Conservation (phyloP, 2,888 invertebrate species). For the Harpalus rufipes region DNA sequence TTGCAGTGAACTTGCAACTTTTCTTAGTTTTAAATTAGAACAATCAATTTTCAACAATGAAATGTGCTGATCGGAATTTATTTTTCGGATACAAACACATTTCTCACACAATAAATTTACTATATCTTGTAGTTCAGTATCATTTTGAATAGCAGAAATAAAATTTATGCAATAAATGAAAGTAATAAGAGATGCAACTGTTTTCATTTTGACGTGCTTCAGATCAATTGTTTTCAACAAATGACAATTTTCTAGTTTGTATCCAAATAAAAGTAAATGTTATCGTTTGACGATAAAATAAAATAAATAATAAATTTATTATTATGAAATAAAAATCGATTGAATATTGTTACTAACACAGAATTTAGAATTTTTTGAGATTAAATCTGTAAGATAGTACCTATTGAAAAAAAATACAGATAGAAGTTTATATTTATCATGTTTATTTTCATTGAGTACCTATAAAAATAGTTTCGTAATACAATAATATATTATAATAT, state of each 20-base stretch:
- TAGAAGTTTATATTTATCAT: not conserved
- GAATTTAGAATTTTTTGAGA: not conserved
- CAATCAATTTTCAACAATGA: not conserved
- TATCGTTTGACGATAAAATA: not conserved
- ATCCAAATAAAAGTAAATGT: not conserved
- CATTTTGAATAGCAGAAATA: not conserved
- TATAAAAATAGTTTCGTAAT: not conserved
- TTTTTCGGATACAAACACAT: not conserved
- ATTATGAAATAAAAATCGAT: not conserved
- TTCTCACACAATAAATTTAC: not conserved
- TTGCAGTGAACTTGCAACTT: not conserved
- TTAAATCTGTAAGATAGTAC: not conserved
- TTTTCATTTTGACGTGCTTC: not conserved
- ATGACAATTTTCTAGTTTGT: not conserved
- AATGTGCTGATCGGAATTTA: not conserved
- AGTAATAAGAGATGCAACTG: not conserved
- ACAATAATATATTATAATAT: no score
- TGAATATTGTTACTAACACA: not conserved
- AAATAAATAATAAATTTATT: not conserved
- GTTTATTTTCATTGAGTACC: not conserved
- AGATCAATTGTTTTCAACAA: not conserved
- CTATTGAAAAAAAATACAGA: not conserved
- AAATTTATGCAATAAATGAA: not conserved
- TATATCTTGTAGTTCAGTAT: not conserved
- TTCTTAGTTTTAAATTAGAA: slow-evolving; percentile 5